Conservation (phyloP, 1,140 invertebrate genomes). For the Meloidogyne hapla region DNA sequence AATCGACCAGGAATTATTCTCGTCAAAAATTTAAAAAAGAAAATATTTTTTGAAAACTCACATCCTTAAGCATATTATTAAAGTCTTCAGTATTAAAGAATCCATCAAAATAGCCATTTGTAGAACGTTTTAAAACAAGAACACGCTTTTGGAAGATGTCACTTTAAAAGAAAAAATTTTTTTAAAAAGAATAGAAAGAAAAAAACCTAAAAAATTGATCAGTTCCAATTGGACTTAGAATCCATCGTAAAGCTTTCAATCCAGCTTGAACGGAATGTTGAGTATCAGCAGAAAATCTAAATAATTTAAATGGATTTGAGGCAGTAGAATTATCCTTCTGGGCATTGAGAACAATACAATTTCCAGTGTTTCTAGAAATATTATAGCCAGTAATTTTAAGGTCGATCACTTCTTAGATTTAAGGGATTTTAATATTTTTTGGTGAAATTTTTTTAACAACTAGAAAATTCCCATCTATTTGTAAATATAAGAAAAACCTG, state of each 20-base stretch:
- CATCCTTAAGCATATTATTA: slow-evolving; percentile 39
- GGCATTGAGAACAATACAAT: slow-evolving; percentile 31
- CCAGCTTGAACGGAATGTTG: slow-evolving; percentile 37
- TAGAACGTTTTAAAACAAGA: slow-evolving; percentile 43
- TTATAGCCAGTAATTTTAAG: slow-evolving; percentile 29
- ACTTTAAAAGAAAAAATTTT: slow-evolving; percentile 26
- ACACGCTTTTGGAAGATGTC: slow-evolving; percentile 47
- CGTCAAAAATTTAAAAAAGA: too few relatives aligned
- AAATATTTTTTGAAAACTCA: too few relatives aligned
- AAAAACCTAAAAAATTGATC: slow-evolving; percentile 39
- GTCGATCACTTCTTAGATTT: slow-evolving; percentile 21
- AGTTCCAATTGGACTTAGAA: slow-evolving; percentile 32
- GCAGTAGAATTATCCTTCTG: slow-evolving; percentile 15
- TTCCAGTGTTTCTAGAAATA: background rate
- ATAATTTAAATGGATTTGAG: slow-evolving; percentile 22
- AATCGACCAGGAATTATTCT: too few relatives aligned
- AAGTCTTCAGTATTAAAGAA: slow-evolving; percentile 50
- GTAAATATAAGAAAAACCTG: too few relatives aligned
- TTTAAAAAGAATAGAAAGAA: background rate
- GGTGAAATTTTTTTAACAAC: too few relatives aligned
- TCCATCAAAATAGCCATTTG: slow-evolving; percentile 45
- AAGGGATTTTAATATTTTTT: background rate
- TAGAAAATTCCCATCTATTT: too few relatives aligned
- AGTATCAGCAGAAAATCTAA: slow-evolving; percentile 32
- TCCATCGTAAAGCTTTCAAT: slow-evolving; percentile 37